Percentiles rank a stretch among this genome's conserved stretches.
Conservation (phyloP, 2,113 vertebrate species). For the Rhabdomys dilectus region DNA sequence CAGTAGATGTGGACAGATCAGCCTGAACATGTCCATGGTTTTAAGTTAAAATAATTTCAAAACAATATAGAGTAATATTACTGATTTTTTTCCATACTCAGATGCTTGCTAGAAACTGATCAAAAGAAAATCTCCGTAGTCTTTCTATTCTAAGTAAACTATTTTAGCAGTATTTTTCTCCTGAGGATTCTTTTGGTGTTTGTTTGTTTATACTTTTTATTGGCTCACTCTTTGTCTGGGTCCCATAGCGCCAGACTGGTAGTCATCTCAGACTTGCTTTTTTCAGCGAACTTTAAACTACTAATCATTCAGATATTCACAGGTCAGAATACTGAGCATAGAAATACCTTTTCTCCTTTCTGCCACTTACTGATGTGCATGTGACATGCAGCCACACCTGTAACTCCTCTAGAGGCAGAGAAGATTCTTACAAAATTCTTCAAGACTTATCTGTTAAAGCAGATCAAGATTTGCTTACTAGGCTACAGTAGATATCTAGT, state of each 20-base stretch:
- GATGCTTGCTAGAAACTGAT: conserved; percentile 38
- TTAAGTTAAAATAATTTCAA: conserved; percentile 53
- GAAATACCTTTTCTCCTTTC: neutral
- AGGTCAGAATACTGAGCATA: neutral
- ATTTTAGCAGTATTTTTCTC: neutral
- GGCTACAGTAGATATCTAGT: neutral
- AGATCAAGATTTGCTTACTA: neutral
- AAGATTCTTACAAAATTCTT: neutral
- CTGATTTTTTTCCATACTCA: conserved; percentile 11
- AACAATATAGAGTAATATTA: neutral
- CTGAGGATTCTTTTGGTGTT: neutral
- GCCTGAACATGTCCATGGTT: conserved; percentile 1
- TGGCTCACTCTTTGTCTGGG: neutral
- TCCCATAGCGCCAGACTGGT: neutral
- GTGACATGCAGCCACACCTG: neutral
- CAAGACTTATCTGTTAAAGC: neutral
- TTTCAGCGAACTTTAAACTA: neutral
- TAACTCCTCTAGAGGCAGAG: neutral
- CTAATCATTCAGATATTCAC: neutral
- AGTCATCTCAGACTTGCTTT: neutral
- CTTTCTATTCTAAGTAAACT: neutral
- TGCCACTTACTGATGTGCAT: neutral
- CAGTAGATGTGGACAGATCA: neutral
- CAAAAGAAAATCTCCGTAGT: neutral
- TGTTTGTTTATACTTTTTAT: too few relatives aligned